A percentile compares a stretch with the other conserved stretches of the same genome.
These are phyloP conservation scores for Cephalopholis sonnerati DNA, from an alignment of 2,113 vertebrate genomes.

Conservation along the genomic window DNA sequence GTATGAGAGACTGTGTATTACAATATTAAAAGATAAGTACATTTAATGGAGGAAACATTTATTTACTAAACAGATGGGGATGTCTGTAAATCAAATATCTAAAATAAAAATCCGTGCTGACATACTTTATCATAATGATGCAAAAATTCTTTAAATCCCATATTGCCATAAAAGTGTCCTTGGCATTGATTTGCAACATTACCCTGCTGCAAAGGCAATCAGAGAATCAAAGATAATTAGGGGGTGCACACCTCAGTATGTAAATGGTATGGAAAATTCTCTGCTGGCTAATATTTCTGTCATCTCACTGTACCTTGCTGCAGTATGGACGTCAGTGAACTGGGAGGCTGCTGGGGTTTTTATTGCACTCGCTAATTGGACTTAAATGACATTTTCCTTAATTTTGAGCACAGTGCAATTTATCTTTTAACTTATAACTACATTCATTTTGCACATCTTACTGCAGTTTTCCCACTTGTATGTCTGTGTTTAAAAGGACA, in stretches of 20 bases:
- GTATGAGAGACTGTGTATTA: neutral
- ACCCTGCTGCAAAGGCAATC: neutral
- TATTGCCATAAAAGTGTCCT: neutral
- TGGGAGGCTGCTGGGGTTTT: too few species aligned
- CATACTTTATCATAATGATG: neutral
- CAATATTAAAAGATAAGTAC: neutral
- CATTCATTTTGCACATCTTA: too few species aligned
- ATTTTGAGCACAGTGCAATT: too few species aligned
- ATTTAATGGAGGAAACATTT: neutral
- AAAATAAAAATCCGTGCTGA: neutral
- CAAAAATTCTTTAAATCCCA: neutral
- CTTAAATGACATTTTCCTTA: too few species aligned
- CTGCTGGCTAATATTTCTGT: neutral
- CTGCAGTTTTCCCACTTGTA: too few species aligned
- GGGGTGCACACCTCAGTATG: neutral
- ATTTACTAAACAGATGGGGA: neutral
- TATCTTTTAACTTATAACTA: too few species aligned
- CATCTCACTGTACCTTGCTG: neutral
- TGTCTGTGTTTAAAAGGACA: too few species aligned
- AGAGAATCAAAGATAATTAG: neutral
- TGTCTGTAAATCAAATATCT: neutral
- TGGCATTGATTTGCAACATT: slow-evolving; percentile 8
- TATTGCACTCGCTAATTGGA: too few species aligned
- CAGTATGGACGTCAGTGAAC: too few species aligned
- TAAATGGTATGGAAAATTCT: neutral